These are phyloP conservation scores for Aphelinus atriplicis DNA, from an alignment of 1,140 invertebrate species.

Conservation along the genomic window DNA sequence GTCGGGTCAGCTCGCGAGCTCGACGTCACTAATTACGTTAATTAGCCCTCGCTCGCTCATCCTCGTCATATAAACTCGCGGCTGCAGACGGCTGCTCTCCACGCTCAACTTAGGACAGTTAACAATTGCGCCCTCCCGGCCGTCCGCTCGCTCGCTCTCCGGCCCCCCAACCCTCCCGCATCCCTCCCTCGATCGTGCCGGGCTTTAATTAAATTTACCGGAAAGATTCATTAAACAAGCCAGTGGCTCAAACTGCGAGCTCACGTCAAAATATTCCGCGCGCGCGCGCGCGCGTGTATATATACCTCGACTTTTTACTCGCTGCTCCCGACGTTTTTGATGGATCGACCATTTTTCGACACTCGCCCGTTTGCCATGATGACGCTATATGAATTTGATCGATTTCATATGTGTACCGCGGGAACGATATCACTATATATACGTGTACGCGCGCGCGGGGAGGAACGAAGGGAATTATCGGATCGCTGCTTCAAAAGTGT, in stretches of 20 bases:
- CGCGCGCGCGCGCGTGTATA: neutral
- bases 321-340: too few relatives aligned
- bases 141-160: too few relatives aligned
- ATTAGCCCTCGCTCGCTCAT: constrained; percentile 18
- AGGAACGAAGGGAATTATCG: too few relatives aligned
- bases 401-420: too few relatives aligned
- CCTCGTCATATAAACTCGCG: constrained; percentile 30
- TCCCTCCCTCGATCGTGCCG: constrained; percentile 26
- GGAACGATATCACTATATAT: too few relatives aligned
- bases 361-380: too few relatives aligned
- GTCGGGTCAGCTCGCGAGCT: neutral
- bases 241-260: constrained; percentile 9
- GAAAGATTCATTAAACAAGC: constrained; percentile 49
- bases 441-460: too few relatives aligned
- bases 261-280: neutral
- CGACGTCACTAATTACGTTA: constrained; percentile 36
- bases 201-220: constrained; percentile 52
- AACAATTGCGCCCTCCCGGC: constrained; percentile 2
- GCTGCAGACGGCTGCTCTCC: neutral
- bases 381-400: too few relatives aligned
- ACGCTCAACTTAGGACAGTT: constrained; percentile 23
- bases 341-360: too few relatives aligned
- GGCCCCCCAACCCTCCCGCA: constrained; percentile 28
- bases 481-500: too few relatives aligned
- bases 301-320: neutral